These are phyloP conservation scores for Tachuris rubrigastra DNA, from an alignment of 2,113 vertebrate genomes.

Conservation along the genomic window DNA sequence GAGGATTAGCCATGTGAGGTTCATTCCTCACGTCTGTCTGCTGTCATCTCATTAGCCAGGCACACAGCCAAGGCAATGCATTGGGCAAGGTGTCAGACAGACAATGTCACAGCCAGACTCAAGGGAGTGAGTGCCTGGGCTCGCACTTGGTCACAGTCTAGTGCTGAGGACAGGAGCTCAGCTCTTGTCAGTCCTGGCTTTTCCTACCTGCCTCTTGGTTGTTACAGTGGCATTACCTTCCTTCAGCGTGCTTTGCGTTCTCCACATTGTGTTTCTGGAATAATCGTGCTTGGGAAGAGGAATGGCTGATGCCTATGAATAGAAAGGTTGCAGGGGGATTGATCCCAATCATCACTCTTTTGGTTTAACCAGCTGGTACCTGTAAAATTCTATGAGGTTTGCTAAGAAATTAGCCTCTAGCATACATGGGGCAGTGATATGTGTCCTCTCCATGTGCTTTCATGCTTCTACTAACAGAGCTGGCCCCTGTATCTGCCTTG, in stretches of 20 bases:
- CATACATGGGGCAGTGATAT: background rate
- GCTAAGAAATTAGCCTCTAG: background rate
- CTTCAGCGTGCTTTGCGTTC: background rate
- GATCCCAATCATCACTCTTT: background rate
- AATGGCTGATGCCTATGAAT: background rate
- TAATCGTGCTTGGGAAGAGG: background rate
- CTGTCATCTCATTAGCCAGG: constrained; percentile 3
- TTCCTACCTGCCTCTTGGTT: background rate
- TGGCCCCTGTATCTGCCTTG: background rate
- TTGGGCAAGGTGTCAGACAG: background rate
- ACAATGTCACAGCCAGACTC: background rate
- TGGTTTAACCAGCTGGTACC: background rate
- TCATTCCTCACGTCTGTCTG: constrained; percentile 36
- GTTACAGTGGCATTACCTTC: background rate
- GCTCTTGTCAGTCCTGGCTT: background rate
- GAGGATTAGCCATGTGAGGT: constrained; percentile 46
- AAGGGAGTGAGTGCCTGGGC: background rate
- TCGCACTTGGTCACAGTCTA: background rate
- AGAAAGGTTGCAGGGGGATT: background rate
- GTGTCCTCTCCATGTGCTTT: background rate
- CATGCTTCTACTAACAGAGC: background rate
- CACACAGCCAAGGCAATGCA: background rate
- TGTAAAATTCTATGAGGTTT: background rate
- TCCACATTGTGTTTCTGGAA: background rate
- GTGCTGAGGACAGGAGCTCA: background rate